Percentiles rank a stretch among this genome's conserved stretches.
These are phyloP conservation scores for Talpa occidentalis DNA, from an alignment of 2,113 vertebrate species.

Conservation along the genomic window DNA sequence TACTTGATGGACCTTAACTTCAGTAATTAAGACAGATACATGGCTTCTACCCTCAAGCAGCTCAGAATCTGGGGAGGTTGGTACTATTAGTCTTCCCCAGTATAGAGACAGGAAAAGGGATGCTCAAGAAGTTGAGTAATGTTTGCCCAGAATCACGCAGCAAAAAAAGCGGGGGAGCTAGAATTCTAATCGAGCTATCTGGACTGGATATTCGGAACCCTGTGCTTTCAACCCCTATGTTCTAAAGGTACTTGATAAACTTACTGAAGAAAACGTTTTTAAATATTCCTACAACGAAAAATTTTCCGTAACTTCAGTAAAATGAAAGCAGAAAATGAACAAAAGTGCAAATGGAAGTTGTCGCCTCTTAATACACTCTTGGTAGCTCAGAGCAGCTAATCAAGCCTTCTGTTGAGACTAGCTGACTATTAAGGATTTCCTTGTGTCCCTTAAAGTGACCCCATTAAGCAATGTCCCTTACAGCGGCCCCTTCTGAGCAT, in stretches of 20 bases:
- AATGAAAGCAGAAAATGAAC: background rate
- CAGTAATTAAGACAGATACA: background rate
- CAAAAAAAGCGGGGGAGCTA: background rate
- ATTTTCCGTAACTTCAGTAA: background rate
- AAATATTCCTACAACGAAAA: background rate
- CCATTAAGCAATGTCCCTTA: background rate
- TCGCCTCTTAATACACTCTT: background rate
- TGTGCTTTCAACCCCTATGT: background rate
- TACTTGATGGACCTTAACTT: constrained; percentile 8
- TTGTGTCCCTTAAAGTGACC: background rate
- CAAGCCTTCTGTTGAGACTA: background rate
- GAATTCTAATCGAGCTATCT: background rate
- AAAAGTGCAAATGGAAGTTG: background rate
- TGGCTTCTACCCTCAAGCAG: background rate
- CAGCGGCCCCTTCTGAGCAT: background rate
- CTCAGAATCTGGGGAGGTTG: background rate
- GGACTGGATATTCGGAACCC: background rate
- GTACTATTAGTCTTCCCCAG: background rate
- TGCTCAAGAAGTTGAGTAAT: background rate
- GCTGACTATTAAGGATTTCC: background rate
- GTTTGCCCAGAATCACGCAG: background rate
- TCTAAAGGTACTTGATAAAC: background rate
- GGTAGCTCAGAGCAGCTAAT: background rate
- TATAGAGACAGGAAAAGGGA: background rate
- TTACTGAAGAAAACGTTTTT: background rate